A percentile compares a stretch with the other conserved stretches of the same genome.
These are phyloP conservation scores for Prionchulus punctatus DNA, from an alignment of 2,888 invertebrate species.

Conservation along the genomic window DNA sequence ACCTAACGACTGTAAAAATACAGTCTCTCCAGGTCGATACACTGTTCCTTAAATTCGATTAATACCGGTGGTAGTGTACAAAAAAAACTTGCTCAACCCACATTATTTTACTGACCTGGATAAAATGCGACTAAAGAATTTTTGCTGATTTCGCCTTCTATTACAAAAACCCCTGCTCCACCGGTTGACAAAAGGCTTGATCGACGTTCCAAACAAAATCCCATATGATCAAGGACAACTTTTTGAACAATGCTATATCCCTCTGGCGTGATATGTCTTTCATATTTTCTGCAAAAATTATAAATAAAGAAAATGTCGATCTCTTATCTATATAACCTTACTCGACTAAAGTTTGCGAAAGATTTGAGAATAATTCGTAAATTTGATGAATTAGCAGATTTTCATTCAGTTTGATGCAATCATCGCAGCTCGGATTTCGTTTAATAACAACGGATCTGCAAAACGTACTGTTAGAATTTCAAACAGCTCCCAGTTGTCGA, in stretches of 20 bases:
- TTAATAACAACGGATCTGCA: neutral
- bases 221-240: neutral
- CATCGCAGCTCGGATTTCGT: neutral
- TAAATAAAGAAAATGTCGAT: neutral
- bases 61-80: neutral
- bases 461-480: no score
- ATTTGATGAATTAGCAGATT: neutral
- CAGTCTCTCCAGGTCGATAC: conserved; percentile 37
- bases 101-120: conserved; percentile 2
- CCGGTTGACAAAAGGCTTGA: no score
- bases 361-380: neutral
- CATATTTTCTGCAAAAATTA: conserved; percentile 4
- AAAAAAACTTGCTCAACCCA: neutral
- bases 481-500: no score
- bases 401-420: neutral
- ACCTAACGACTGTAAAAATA: conserved; percentile 38
- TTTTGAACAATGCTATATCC: neutral
- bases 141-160: neutral
- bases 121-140: conserved; percentile 5
- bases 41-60: conserved; percentile 30
- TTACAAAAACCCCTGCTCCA: conserved; percentile 8
- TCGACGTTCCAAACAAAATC: conserved; percentile 1
- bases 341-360: neutral
- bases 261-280: neutral
- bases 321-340: neutral